phyloP scores from a whole-genome alignment of 2,113 vertebrate species.

The Trogon surrucura region DNA sequence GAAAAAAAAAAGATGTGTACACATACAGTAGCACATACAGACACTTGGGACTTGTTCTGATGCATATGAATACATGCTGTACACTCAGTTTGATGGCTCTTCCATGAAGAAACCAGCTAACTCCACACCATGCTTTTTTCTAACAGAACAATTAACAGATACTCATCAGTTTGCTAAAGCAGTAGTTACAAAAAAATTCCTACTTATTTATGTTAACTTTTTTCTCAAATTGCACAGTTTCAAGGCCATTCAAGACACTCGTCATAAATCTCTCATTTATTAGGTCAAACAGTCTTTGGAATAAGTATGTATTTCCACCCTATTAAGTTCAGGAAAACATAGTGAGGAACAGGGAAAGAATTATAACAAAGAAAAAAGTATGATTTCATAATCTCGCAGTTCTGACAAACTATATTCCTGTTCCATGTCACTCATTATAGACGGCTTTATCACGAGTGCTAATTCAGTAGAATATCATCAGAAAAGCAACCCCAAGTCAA shows the following conservation, averaged over 20 bases:
- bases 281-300: neutral
- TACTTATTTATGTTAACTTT: neutral
- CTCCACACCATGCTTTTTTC: neutral
- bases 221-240: neutral
- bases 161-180: neutral
- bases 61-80: neutral
- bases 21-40: neutral
- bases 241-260: no score
- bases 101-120: neutral
- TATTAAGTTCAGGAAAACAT: neutral
- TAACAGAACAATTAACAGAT: neutral
- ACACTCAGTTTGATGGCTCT: neutral
- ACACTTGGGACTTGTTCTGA: neutral
- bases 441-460: neutral
- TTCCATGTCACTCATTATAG: neutral
- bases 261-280: neutral
- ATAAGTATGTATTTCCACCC: neutral
- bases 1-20: neutral
- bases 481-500: neutral
- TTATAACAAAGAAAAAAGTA: neutral
- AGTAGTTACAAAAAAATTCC: neutral
- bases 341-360: neutral
- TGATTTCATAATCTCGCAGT: neutral
- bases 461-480: neutral
- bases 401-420: neutral